Percentiles rank a stretch among this genome's conserved stretches.
Conservation (phyloP, 2,797 vertebrate genomes). For the Vireo griseus region DNA sequence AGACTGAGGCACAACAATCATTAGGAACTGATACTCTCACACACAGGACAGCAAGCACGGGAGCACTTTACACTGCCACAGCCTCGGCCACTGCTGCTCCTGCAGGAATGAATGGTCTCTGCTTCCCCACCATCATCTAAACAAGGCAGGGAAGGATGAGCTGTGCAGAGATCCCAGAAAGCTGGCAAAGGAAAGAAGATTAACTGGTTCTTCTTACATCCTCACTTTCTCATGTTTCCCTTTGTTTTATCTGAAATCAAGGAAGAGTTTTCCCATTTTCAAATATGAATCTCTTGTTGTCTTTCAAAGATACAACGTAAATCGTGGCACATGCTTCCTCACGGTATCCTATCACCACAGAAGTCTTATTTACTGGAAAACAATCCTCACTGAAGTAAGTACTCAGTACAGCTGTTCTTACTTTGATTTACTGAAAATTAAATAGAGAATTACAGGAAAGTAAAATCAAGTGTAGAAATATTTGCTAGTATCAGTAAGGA, state of each 20-base stretch:
- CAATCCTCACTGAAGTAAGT: not conserved
- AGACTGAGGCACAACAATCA: not conserved
- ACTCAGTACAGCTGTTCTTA: too few relatives aligned
- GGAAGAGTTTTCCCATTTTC: not conserved
- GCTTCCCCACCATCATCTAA: not conserved
- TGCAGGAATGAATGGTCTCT: accelerated
- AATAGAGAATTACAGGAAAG: not conserved
- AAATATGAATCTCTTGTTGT: not conserved
- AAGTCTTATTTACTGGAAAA: not conserved
- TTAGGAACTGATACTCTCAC: not conserved
- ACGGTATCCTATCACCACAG: not conserved
- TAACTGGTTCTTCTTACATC: not conserved
- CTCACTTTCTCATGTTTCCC: not conserved
- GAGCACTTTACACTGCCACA: accelerated
- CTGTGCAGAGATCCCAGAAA: not conserved
- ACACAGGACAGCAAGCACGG: not conserved
- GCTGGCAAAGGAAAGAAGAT: not conserved
- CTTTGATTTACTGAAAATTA: not conserved
- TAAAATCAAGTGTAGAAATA: not conserved
- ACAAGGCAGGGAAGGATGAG: not conserved
- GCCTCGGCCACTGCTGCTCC: not conserved
- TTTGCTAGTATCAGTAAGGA: not conserved
- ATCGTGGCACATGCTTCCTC: not conserved
- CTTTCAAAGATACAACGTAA: not conserved
- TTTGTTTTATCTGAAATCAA: not conserved